phyloP scores from a whole-genome alignment of 2,797 vertebrate genomes.

The Paguma larvata region DNA sequence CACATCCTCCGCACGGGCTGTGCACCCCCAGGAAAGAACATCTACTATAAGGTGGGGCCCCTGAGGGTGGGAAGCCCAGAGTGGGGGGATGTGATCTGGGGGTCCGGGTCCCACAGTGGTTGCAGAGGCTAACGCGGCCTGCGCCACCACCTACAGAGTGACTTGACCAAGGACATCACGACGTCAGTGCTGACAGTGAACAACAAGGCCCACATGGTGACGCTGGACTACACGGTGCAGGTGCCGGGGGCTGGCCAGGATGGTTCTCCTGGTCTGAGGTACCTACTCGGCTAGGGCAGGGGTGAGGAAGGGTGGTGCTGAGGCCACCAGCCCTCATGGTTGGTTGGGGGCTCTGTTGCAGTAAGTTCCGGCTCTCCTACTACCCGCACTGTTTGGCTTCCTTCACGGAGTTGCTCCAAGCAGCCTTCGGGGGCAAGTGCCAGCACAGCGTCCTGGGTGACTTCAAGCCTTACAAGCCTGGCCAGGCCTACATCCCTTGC shows the following conservation, averaged over 20 bases:
- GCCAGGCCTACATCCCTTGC: conserved; percentile 92
- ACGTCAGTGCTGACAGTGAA: conserved; percentile 97
- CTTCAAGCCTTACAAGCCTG: conserved; percentile 93
- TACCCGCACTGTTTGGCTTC: conserved; percentile 95
- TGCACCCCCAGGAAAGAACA: conserved; percentile 97
- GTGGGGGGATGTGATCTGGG: neutral
- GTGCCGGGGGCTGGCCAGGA: conserved; percentile 87
- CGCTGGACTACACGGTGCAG: conserved; percentile 97
- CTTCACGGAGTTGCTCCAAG: conserved; percentile 93
- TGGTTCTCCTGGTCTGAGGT: conserved; percentile 93
- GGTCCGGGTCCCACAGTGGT: neutral
- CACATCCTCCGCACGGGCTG: conserved; percentile 96
- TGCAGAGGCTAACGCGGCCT: neutral
- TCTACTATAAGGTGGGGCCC: conserved; percentile 96
- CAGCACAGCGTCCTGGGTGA: conserved; percentile 95
- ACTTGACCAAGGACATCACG: conserved; percentile 96
- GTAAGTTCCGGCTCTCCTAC: conserved; percentile 98
- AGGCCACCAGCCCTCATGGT: neutral
- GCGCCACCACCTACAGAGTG: conserved; percentile 90
- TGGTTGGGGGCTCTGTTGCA: conserved; percentile 82
- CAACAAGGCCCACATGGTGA: conserved; percentile 98
- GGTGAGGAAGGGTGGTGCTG: accelerated
- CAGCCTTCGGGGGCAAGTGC: conserved; percentile 92
- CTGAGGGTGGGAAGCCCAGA: neutral
- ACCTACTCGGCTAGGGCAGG: neutral